Conservation (phyloP, 2,888 invertebrate species). For the Cataglyphis albicans region DNA sequence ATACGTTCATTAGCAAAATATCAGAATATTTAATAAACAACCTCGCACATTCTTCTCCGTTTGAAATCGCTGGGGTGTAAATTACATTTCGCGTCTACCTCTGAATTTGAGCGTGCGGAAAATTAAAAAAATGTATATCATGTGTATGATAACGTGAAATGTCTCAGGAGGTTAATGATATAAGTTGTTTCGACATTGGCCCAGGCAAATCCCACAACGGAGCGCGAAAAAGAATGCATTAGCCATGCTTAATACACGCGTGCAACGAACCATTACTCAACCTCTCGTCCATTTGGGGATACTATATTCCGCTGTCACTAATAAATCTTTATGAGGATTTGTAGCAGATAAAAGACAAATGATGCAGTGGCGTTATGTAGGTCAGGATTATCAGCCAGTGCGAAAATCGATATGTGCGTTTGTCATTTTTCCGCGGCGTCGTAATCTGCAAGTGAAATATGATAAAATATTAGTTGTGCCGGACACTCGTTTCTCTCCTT, state of each 20-base stretch:
- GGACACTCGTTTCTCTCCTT: background rate
- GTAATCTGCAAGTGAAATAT: slow-evolving; percentile 51
- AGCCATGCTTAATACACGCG: slow-evolving; percentile 36
- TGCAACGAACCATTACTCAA: slow-evolving; percentile 39
- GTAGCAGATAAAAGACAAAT: slow-evolving; percentile 54
- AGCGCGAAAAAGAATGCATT: slow-evolving; percentile 45
- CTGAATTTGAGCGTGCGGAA: slow-evolving; percentile 10
- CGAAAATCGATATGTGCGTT: slow-evolving; percentile 50
- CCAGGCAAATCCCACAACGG: slow-evolving; percentile 21
- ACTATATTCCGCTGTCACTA: slow-evolving; percentile 44
- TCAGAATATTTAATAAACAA: slow-evolving; percentile 25
- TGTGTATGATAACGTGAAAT: slow-evolving; percentile 2
- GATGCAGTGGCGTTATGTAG: slow-evolving; percentile 49
- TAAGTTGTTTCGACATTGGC: slow-evolving; percentile 43
- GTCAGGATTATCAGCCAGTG: slow-evolving; percentile 51
- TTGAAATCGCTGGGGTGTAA: background rate
- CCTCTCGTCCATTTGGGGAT: slow-evolving; percentile 34
- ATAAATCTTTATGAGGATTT: slow-evolving; percentile 57
- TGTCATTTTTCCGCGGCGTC: slow-evolving; percentile 47
- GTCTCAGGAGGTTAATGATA: slow-evolving; percentile 40
- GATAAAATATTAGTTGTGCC: slow-evolving; percentile 48
- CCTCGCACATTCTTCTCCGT: background rate
- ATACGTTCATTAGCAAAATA: background rate
- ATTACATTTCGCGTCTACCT: slow-evolving; percentile 9
- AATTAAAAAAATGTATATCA: slow-evolving; percentile 18